Evolutionary conservation across 2,888 invertebrate species (phyloP), one percentile per base, ranked within the genome.

Genomic region (Campoletis raptor): DNA sequence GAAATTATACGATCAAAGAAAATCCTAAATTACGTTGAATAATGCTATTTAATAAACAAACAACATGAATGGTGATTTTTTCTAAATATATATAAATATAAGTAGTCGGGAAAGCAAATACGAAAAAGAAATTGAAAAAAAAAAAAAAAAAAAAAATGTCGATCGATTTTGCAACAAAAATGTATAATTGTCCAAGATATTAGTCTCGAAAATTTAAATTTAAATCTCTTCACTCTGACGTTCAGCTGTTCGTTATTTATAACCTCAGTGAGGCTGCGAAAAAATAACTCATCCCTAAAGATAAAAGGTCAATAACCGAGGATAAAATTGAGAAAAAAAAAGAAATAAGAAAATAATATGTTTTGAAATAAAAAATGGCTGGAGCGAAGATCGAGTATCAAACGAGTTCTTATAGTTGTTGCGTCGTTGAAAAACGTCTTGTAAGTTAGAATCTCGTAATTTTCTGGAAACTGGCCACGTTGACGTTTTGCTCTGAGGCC

Each of bases 381-480:
- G 74, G 21, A 42, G 21, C 73, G 18, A 21, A 61, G 48, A 69
- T 36, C 52, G 37, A 40, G 37, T 69, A 40, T 52, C 52, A 80
- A 57, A 69, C 18, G 70, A 45, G 8, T 10, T n/a, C 57, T 54
- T 77, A 30, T 30, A 52, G 83, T 85, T 91, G 80, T 73, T 89
- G 91, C 88, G 91, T 48, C 70, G 61, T 76, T 92, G 89, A 90
- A 91, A 91, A 91, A 90, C 83, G 88, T 90, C 61, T 37, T 80
- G 80, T 61, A 61, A 93, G 89, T 89, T 84, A 61, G 64, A 77
- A 81, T 85, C 89, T 90, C 90, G 90, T 93, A 90, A 91, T 91
- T 92, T 82, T 92, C 92, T 93, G 94, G 93, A 93, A 90, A 87
- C 85, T 87, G 88, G 93, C 94, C 93, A 94, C 91, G 91, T 90